Base-by-base conservation (phyloP, 2,113 vertebrate genomes). In the Delphinus delphis region DNA sequence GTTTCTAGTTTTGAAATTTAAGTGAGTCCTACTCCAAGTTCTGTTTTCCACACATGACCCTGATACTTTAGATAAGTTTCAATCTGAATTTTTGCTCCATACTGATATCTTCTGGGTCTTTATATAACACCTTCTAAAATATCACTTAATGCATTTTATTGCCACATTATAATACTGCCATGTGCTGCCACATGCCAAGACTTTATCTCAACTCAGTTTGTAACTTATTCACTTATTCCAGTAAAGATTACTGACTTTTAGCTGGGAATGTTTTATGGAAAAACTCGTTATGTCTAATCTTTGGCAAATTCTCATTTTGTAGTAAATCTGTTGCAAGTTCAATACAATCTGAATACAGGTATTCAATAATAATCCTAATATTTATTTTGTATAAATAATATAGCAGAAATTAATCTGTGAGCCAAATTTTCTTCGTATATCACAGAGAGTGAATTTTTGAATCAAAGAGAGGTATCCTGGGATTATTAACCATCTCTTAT, bases 401-500 rank as follows among this genome's bases (percentile, higher is more conserved):
- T 1, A 83, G 3, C 23, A 20, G 0, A 91, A 73, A 23, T 33
- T 11, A 4, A 74, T 70, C 36, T 73, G 18, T 63, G 55, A 77
- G 2, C 77, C 82, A 96, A 53, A 11, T 33, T 1, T 55, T 4
- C 7, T 23, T 81, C 17, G 8, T 90, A 14, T 15, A 2, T 2
- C 62, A 84, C 63, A 7, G 10, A 77, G 26, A 92, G 33, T 71
- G 23, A 92, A 84, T 73, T 70, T 95, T 97, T 95, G 8, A 88
- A 90, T 47, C 20, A 60, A 83, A 7, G 0, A 47, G 65, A 63
- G 18, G 0, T 12, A 70, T 15, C 5, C 2, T 58, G 18, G 67
- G 14, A 21, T 70, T 93, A 86, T n/a, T 90, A 97, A 97, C 88
- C 9, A 67, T 83, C 74, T 79, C 26, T 85, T 96, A 21, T 70